Evolutionary conservation across 2,113 vertebrate genomes (phyloP), one percentile per base, ranked within the genome.

Genomic region (Podocnemis expansa): DNA sequence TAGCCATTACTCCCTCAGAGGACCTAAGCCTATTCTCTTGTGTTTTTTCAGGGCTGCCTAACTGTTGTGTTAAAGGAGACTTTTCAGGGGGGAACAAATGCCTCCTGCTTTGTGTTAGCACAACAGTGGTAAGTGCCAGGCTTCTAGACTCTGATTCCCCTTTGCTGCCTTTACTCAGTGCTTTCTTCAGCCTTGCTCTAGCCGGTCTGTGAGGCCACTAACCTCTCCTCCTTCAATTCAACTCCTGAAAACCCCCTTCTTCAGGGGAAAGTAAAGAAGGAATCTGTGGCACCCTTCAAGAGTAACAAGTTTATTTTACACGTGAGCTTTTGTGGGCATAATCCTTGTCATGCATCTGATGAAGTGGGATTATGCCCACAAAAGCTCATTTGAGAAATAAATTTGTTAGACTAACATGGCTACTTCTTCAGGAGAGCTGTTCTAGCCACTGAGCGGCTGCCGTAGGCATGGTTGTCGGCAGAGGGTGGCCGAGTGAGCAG

Each of bases 21-120:
- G 88, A 94, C 88, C 90, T 43, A 93, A 96, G 90, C 91, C 67
- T 90, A 90, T 94, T 89, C 94, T 87, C 93, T 93, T 80, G 76
- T 3, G 4, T 95, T 89, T 80, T 84, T 82, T 78, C 73, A 2
- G 91, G 91, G 94, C 80, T 95, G 94, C 2, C 29, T 80, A 89
- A 92, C 88, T 91, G 95, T 70, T 17, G 1, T 70, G 63, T 19
- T 34, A 60, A 60, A n/a, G 14, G 8, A 7, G 34, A 67, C n/a
- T 70, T n/a, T 70, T 70, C 63, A 94, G 84, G 91, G 93, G 91
- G 92, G 89, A 94, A 90, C 49, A 76, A 94, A 93, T 80, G 60
- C 87, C 83, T 87, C 80, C 79, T 13, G 84, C 47, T 58, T 94
- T 10, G 5, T 24, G 10, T 41, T n/a, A 38, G 19, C 5, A 22